phyloP scores from a whole-genome alignment of 2,797 vertebrate genomes.

The Rachycentron canadum region DNA sequence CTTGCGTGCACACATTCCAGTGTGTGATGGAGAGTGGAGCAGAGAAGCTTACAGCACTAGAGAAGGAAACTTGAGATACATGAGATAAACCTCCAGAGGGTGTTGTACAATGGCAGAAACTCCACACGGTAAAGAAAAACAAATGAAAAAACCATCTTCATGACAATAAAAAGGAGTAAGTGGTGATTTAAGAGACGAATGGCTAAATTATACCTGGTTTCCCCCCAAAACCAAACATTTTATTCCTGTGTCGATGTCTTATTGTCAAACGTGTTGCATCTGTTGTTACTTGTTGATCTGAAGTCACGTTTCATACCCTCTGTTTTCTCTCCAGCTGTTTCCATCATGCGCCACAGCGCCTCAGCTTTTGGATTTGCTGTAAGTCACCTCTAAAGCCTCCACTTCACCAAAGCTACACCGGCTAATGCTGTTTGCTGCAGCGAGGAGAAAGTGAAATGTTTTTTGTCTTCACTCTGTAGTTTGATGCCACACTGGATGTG shows the following conservation, averaged over 20 bases:
- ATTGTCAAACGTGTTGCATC: not conserved
- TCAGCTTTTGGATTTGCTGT: constrained; percentile 99
- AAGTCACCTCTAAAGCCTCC: constrained; percentile 81
- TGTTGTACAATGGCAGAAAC: too few species aligned
- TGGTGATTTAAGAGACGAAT: not conserved
- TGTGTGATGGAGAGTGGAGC: not conserved
- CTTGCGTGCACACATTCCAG: not conserved
- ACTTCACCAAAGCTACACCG: not conserved
- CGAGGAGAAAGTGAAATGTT: not conserved
- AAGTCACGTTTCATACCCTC: constrained; percentile 10
- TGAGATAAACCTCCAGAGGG: too few species aligned
- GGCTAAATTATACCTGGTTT: not conserved
- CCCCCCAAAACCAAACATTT: too few species aligned
- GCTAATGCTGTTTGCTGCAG: not conserved
- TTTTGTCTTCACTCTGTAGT: constrained; percentile 82
- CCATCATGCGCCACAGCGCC: constrained; percentile 96
- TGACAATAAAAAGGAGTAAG: not conserved
- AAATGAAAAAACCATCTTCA: not conserved
- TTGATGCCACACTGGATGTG: constrained; percentile 95
- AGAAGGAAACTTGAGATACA: too few species aligned
- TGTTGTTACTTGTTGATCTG: not conserved
- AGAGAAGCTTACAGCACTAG: not conserved
- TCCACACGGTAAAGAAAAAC: too few species aligned
- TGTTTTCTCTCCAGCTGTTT: constrained; percentile 88
- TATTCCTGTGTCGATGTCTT: not conserved